Evolutionary conservation across 2,113 vertebrate genomes (phyloP).

Genomic region (Saccopteryx bilineata): DNA sequence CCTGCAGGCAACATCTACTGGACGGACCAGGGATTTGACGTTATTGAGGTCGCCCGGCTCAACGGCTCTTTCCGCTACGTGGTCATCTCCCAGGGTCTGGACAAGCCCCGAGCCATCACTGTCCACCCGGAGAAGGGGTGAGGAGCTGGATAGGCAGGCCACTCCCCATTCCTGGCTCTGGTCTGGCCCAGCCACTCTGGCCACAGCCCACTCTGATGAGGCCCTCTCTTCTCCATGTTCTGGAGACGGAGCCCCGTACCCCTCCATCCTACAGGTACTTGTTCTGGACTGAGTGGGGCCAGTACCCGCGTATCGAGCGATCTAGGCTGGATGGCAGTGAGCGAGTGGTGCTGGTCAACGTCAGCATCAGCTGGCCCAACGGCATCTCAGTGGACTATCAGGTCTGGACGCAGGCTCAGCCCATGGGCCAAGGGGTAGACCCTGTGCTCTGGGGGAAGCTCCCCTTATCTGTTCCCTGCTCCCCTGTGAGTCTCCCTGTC

Average conservation of each 20-base stretch:
- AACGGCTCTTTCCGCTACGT: slow-evolving; percentile 99
- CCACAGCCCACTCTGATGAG: background rate
- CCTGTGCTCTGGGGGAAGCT: background rate
- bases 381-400: slow-evolving; percentile 97
- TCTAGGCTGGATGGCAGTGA: slow-evolving; percentile 94
- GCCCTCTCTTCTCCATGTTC: background rate
- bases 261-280: slow-evolving; percentile 91
- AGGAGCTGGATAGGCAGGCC: slow-evolving; percentile 63
- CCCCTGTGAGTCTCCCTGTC: background rate
- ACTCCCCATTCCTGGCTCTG: background rate
- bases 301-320: slow-evolving; percentile 97
- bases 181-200: background rate
- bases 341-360: slow-evolving; percentile 94
- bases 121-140: slow-evolving; percentile 98
- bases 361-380: slow-evolving; percentile 98
- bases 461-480: background rate
- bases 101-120: slow-evolving; percentile 97
- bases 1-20: slow-evolving; percentile 98
- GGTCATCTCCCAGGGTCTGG: slow-evolving; percentile 97
- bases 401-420: slow-evolving; percentile 84
- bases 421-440: accelerated
- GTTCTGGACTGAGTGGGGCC: slow-evolving; percentile 99
- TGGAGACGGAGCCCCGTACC: background rate
- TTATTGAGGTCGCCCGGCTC: slow-evolving; percentile 97
- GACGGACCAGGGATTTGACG: slow-evolving; percentile 98